These are phyloP conservation scores for Darwinula stevensoni DNA, from an alignment of 2,888 invertebrate genomes.

Conservation along the genomic window DNA sequence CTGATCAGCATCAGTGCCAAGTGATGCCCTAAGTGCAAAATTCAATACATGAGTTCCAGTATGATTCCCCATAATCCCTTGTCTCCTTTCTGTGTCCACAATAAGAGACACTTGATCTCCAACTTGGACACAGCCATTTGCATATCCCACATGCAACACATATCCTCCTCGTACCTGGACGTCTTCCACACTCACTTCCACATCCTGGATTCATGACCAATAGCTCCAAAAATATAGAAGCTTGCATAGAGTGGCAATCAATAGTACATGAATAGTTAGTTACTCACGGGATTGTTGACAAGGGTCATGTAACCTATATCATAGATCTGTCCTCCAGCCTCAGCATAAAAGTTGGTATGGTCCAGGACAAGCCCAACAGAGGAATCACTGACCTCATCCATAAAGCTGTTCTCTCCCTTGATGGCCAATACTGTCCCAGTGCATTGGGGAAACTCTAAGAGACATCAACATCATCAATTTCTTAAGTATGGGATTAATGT, in stretches of 20 bases:
- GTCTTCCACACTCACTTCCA: conserved; percentile 69
- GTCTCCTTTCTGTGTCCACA: conserved; percentile 53
- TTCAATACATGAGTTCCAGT: conserved; percentile 92
- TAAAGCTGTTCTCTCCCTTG: conserved; percentile 49
- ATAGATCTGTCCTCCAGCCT: conserved; percentile 93
- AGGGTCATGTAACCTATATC: conserved; percentile 79
- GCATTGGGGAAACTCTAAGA: conserved; percentile 31
- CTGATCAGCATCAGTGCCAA: conserved; percentile 75
- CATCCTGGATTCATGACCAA: conserved; percentile 19
- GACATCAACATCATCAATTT: conserved; percentile 5
- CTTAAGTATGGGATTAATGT: neutral
- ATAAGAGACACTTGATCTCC: conserved; percentile 56
- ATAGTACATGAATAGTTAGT: neutral
- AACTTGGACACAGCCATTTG: conserved; percentile 47
- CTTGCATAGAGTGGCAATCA: neutral
- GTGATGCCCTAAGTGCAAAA: conserved; percentile 61
- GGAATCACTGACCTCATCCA: conserved; percentile 30
- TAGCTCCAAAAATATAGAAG: neutral
- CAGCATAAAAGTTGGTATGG: conserved; percentile 84
- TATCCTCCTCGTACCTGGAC: conserved; percentile 89
- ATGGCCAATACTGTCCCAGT: conserved; percentile 50
- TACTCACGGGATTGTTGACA: conserved; percentile 45
- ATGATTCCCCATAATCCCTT: conserved; percentile 93
- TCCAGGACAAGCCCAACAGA: conserved; percentile 58
- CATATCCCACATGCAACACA: conserved; percentile 64